Percentiles rank a stretch among this genome's conserved stretches.
Conservation (phyloP, 1,140 invertebrate genomes). For the Phortica variegata region DNA sequence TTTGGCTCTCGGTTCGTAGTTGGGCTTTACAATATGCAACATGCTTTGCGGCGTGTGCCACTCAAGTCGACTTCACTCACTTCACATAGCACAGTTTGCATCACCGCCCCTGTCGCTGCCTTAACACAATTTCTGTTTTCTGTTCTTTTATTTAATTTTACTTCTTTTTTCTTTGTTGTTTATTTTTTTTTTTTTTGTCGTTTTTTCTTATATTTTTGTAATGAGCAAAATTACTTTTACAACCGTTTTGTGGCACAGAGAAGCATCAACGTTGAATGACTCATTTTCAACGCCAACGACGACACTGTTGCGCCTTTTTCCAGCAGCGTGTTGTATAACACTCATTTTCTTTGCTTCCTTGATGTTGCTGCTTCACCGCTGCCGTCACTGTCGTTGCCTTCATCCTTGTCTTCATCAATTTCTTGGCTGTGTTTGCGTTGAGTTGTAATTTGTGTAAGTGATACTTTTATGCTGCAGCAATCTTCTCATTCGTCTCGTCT, state of each 20-base stretch:
- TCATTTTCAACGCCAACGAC: no score
- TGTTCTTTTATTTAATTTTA: constrained; percentile 2
- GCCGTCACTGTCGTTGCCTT: background rate
- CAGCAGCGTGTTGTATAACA: background rate
- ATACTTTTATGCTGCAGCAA: background rate
- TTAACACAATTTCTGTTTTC: constrained; percentile 15
- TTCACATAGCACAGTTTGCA: constrained; percentile 6
- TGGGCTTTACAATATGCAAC: constrained; percentile 29
- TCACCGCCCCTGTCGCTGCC: constrained; percentile 18
- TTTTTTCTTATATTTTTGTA: constrained; percentile 15
- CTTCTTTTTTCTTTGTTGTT: background rate
- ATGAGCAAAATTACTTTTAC: constrained; percentile 37
- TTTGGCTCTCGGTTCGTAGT: constrained; percentile 20
- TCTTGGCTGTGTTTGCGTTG: constrained; percentile 13
- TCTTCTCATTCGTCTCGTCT: constrained; percentile 1
- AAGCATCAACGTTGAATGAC: no score
- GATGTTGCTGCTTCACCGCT: background rate
- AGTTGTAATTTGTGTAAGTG: background rate
- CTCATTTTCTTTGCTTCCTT: background rate
- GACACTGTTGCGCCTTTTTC: no score
- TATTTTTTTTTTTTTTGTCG: constrained; percentile 6
- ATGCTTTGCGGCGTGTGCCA: no score
- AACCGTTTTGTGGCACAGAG: constrained; percentile 4
- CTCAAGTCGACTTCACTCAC: constrained; percentile 3
- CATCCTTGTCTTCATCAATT: constrained; percentile 6